These are phyloP conservation scores for Sparidentex hasta DNA, from an alignment of 2,797 vertebrate genomes.

Conservation along the genomic window DNA sequence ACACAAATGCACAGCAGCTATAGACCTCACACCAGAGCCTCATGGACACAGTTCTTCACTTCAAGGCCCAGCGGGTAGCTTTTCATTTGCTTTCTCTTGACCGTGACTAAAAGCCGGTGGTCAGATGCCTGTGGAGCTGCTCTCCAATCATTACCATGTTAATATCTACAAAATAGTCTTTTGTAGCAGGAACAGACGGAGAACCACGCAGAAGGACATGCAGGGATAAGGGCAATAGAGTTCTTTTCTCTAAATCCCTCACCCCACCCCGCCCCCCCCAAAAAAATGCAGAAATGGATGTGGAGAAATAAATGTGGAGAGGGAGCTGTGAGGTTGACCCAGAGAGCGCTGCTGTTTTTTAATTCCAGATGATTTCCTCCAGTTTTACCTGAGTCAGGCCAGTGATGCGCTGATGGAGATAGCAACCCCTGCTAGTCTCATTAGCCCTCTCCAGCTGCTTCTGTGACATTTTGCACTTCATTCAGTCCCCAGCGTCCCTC, in stretches of 20 bases:
- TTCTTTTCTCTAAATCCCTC: conserved; percentile 22
- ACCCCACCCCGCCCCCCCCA: not conserved
- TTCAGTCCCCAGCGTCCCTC: conserved; percentile 50
- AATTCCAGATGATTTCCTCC: conserved; percentile 69
- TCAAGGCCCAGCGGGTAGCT: conserved; percentile 74
- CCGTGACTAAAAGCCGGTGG: conserved; percentile 56
- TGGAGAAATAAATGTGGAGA: not conserved
- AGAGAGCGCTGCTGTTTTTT: conserved; percentile 34
- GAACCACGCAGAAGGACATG: conserved; percentile 35
- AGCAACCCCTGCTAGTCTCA: conserved; percentile 68
- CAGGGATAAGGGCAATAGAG: conserved; percentile 18
- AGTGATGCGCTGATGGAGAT: conserved; percentile 55
- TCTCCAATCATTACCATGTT: conserved; percentile 76
- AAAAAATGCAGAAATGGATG: conserved; percentile 3
- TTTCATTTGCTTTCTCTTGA: conserved; percentile 68
- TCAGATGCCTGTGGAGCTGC: conserved; percentile 58
- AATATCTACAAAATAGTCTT: conserved; percentile 72
- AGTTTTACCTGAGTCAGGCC: conserved; percentile 28
- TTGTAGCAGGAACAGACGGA: conserved; percentile 24
- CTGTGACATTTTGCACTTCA: conserved; percentile 75
- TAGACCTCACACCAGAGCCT: conserved; percentile 34
- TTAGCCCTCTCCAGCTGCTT: conserved; percentile 80
- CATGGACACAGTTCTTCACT: conserved; percentile 70
- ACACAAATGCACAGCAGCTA: not conserved
- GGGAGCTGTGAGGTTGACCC: conserved; percentile 23